Base-by-base conservation (phyloP, 2,797 vertebrate genomes). In the Kryptopterus vitreolus region DNA sequence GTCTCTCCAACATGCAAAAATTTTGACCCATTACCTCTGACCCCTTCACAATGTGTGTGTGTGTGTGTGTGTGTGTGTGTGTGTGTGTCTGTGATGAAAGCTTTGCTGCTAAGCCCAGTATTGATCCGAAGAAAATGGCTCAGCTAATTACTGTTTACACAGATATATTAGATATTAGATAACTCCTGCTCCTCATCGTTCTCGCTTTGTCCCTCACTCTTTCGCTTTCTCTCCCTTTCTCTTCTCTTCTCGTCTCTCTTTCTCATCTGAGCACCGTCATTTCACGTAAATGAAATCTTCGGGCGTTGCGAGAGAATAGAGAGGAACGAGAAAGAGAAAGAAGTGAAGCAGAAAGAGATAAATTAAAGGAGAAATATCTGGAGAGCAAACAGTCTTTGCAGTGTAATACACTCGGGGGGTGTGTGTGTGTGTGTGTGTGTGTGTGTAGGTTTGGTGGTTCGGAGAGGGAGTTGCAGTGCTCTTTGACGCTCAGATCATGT, bases 121-220 rank as follows among this genome's bases (percentile, higher is more conserved):
- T 92, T 92, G 91, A 92, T 91, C 90, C 86, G 53, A 83, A 89
- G 90, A 89, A 87, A 90, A 92, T 90, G 90, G 90, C 89, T 92
- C 86, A 88, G 89, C 89, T 94, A 92, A 94, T 93, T 92, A 90
- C 91, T 94, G 92, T 94, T 94, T 94, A 91, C 93, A 89, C 92
- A 92, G 90, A 91, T 86, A 91, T 93, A 93, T 93, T 91, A 91
- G 91, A 46, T 58, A 65, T 52, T 70, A 86, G 84, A 13, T 48
- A n/a, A 35, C 48, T 55, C 86, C 86, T 87, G 10, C 38, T 69
- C 61, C 57, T 13, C 29, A 33, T 78, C 20, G 18, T 38, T 24
- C 7, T 10, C 77, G 38, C 65, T 4, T 70, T 76, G 76, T 84
- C 82, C 7, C 65, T 86, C 85, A 80, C 59, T 31, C 68, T 66